Conservation (phyloP, 2,797 vertebrate genomes). For the Hydrocynus forskahlii region DNA sequence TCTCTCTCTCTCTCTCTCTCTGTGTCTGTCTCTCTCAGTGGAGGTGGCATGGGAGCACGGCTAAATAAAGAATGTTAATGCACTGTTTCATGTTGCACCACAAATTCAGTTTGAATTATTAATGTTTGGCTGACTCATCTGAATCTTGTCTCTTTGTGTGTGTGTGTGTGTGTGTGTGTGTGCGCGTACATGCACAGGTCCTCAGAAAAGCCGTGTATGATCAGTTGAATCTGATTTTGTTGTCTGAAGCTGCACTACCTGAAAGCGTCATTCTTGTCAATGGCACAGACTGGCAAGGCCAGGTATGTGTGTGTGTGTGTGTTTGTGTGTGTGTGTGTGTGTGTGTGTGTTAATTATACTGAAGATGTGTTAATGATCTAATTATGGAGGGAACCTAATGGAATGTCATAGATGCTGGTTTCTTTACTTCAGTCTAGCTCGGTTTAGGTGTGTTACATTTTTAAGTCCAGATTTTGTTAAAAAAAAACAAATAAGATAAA, state of each 20-base stretch:
- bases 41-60: neutral
- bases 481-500: too few relatives aligned
- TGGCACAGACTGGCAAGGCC: slow-evolving; percentile 93
- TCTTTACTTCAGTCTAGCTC: neutral
- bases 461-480: too few relatives aligned
- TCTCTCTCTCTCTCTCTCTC: neutral
- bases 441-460: neutral
- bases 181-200: slow-evolving; percentile 73
- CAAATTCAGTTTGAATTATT: slow-evolving; percentile 69
- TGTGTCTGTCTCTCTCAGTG: neutral
- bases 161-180: slow-evolving; percentile 54
- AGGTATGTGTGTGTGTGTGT: slow-evolving; percentile 75
- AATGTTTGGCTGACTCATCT: slow-evolving; percentile 67
- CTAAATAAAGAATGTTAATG: slow-evolving; percentile 58
- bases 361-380: neutral
- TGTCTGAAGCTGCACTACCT: slow-evolving; percentile 89
- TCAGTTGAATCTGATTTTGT: slow-evolving; percentile 94
- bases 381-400: too few relatives aligned
- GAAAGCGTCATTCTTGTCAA: slow-evolving; percentile 94
- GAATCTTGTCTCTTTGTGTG: slow-evolving; percentile 51
- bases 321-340: slow-evolving; percentile 31
- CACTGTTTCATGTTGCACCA: slow-evolving; percentile 54
- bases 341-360: slow-evolving; percentile 16
- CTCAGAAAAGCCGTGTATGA: slow-evolving; percentile 92
- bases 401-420: too few relatives aligned